These are phyloP conservation scores for Gambusia yucatana DNA, from an alignment of 2,797 vertebrate species.

Conservation along the genomic window DNA sequence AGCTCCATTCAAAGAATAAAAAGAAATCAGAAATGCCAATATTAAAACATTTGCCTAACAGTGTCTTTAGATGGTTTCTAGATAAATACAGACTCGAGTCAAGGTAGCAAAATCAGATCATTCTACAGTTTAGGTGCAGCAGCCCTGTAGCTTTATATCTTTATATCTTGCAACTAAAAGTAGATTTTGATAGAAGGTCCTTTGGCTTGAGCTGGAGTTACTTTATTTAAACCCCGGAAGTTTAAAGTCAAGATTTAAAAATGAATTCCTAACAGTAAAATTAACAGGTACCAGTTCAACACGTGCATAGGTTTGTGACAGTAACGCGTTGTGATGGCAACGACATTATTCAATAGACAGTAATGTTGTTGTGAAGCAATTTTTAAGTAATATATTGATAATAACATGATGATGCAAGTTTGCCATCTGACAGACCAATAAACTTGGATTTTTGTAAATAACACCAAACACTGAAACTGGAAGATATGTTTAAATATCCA, in stretches of 20 bases:
- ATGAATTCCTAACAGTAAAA: too few species aligned
- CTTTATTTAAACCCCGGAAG: neutral
- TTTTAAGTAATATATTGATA: neutral
- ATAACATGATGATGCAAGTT: too few species aligned
- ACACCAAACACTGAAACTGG: too few species aligned
- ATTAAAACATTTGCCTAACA: neutral
- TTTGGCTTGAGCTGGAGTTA: neutral
- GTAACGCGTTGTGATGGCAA: too few species aligned
- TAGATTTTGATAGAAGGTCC: neutral
- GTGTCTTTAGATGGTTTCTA: neutral
- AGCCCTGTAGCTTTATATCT: neutral
- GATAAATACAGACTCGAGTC: neutral
- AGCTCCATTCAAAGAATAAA: neutral
- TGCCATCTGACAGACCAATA: too few species aligned
- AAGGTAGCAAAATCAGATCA: neutral
- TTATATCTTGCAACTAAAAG: neutral
- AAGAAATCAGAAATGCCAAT: neutral
- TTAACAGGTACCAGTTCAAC: too few species aligned
- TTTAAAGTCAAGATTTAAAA: too few species aligned
- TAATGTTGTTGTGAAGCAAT: neutral
- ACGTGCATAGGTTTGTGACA: too few species aligned
- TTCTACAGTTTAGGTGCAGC: neutral
- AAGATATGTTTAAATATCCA: too few species aligned
- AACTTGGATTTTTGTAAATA: too few species aligned
- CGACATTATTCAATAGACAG: too few species aligned